Evolutionary conservation across 2,888 invertebrate genomes (phyloP), one percentile per base, ranked within the genome.

Genomic region (Clanis bilineata): DNA sequence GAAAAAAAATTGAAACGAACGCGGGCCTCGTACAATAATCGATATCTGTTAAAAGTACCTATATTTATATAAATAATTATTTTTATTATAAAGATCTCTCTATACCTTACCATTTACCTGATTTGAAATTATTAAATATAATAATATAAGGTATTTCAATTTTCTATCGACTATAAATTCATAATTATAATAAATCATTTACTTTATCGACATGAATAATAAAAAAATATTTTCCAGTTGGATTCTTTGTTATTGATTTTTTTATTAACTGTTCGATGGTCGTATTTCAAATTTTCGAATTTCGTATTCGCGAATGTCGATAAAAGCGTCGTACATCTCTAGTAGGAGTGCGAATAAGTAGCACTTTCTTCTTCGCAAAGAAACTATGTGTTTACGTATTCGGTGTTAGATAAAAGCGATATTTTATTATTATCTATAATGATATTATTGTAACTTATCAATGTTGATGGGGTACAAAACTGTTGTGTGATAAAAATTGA

Each of bases 1-100:
- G 51, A 32, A 4, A 28, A 4, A 28, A 51, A 51, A 51, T 51
- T 28, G 18, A 51, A 51, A 51, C 47, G 47, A 51, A 51, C 51
- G 10, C 9, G 18, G 47, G 51, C 51, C 51, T 51, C 32, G 28
- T 51, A 51, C 21, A 18, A 32, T 51, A 32, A 51, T 18, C 32
- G 28, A 51, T 32, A 51, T 51, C 32, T 32, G 18, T 51, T 32
- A 18, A 18, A 51, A 32, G 51, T 21, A n/a, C n/a, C n/a, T n/a
- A 28, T 51, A 51, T 47, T 47, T 9, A 28, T 51, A 32, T 51
- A 10, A n/a, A 45, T 25, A n/a, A 45, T 25, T 45, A 51, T 51
- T 3, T 51, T 51, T 7, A 32, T 32, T 18, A 28, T 5, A 3
- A 18, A 32, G 51, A 18, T 32, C 32, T 51, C 44, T 44, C 47